Base-by-base conservation (phyloP, 2,888 invertebrate species). In the Eupeodes luniger region DNA sequence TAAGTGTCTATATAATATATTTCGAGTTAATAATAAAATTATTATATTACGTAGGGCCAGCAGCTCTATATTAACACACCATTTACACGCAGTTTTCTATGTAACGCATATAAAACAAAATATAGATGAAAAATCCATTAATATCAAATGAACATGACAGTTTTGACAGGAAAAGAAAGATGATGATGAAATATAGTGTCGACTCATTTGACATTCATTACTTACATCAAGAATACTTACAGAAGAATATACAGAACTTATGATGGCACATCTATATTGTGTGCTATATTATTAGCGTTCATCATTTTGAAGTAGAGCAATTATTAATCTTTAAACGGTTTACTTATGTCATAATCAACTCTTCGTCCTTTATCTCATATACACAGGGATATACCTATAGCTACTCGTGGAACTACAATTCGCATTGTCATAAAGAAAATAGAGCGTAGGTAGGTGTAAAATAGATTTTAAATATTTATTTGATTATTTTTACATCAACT, bases 131-230 rank as follows among this genome's bases (percentile, higher is more conserved):
- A 78, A 81, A 36, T 81, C 81, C 88, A 88, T 88, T 88, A 88
- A 88, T 88, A 88, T 88, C 81, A 81, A 85, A 88, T 88, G 88
- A 74, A 85, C 85, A 78, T 88, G 88, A 88, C 88, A 88, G 88
- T 81, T 85, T 70, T 85, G 88, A 88, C 88, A 88, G 87, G 55
- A 27, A 51, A 51, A 70, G 85, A 77, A 49, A 74, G 78, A 78
- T 77, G 87, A 88, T 81, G 87, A 88, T 85, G 81, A 69, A 86
- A 86, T 84, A 85, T 72, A 70, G 9, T 78, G 85, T 64, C 81
- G 70, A 78, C 81, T 88, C 88, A 88, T 78, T 59, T 51, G 59
- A 69, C 81, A 64, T 36, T 81, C 88, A 88, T 88, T 88, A 88
- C 70, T 88, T 69, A 64, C 19, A 47, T 19, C 44, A 7, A 47